Conservation (phyloP, 2,113 vertebrate species). For the Hippoglossus stenolepis region DNA sequence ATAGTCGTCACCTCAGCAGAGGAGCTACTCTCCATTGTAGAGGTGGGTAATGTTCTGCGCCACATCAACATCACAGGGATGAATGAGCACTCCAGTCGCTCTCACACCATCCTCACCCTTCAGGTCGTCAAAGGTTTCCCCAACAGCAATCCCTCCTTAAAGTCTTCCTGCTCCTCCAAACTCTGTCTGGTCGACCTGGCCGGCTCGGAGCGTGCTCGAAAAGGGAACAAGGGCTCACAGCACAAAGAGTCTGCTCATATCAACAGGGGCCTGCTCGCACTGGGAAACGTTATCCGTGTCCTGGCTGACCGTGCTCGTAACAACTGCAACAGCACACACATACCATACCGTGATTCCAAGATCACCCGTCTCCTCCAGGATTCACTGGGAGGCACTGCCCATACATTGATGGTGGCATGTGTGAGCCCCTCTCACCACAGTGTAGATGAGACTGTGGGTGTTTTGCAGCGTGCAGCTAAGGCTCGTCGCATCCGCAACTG, state of each 20-base stretch:
- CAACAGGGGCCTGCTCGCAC: conserved; percentile 88
- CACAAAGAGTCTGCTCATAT: conserved; percentile 92
- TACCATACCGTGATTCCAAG: conserved; percentile 93
- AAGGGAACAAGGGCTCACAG: conserved; percentile 86
- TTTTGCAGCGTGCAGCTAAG: conserved; percentile 89
- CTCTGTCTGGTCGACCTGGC: conserved; percentile 94
- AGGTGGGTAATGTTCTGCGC: conserved; percentile 86
- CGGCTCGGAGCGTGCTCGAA: conserved; percentile 89
- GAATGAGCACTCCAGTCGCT: conserved; percentile 92
- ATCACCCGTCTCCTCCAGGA: conserved; percentile 93
- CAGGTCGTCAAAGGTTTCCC: conserved; percentile 79
- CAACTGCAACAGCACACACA: conserved; percentile 63
- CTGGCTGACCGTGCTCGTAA: conserved; percentile 84
- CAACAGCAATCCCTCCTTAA: conserved; percentile 32
- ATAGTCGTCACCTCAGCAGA: conserved; percentile 84
- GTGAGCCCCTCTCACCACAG: conserved; percentile 89
- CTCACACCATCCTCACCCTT: conserved; percentile 91
- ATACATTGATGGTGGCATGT: conserved; percentile 91
- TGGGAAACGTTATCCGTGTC: conserved; percentile 93
- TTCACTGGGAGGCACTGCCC: conserved; percentile 90
- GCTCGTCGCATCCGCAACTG: conserved; percentile 89
- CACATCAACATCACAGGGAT: conserved; percentile 86
- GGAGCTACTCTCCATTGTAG: conserved; percentile 86
- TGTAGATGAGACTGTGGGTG: conserved; percentile 89
- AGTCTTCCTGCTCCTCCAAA: conserved; percentile 82